A percentile compares a stretch with the other conserved stretches of the same genome.
Evolutionary conservation across 2,797 vertebrate species (phyloP).

Genomic region (Gallinago solitaria): DNA sequence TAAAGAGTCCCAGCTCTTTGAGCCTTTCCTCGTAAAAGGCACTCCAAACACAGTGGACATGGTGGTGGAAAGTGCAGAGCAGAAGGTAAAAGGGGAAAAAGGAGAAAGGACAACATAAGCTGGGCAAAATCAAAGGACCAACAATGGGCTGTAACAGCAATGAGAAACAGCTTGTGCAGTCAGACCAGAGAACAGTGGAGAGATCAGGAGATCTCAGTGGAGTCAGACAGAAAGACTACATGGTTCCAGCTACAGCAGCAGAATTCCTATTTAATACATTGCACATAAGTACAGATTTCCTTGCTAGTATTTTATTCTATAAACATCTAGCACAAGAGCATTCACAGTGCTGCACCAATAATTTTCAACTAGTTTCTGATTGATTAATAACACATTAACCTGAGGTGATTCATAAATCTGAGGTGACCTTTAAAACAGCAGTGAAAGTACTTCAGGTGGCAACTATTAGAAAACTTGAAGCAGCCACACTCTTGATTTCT

Average conservation of each 20-base stretch:
- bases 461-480: not conserved
- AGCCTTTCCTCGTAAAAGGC: no score
- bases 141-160: not conserved
- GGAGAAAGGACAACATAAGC: not conserved
- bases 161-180: not conserved
- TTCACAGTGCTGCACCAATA: not conserved
- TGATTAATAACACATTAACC: conserved; percentile 29
- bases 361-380: not conserved
- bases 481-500: not conserved
- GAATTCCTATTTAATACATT: not conserved
- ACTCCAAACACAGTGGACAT: not conserved
- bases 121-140: not conserved
- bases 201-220: not conserved
- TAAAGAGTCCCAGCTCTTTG: no score
- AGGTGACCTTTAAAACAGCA: not conserved
- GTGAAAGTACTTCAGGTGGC: not conserved
- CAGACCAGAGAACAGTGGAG: not conserved
- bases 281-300: not conserved
- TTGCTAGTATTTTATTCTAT: not conserved
- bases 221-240: not conserved
- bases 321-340: not conserved
- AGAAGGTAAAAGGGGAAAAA: not conserved
- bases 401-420: not conserved
- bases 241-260: not conserved
- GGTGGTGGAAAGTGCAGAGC: not conserved